These are phyloP conservation scores for Drosophila kuntzei DNA, from an alignment of 2,888 invertebrate genomes.

Conservation along the genomic window DNA sequence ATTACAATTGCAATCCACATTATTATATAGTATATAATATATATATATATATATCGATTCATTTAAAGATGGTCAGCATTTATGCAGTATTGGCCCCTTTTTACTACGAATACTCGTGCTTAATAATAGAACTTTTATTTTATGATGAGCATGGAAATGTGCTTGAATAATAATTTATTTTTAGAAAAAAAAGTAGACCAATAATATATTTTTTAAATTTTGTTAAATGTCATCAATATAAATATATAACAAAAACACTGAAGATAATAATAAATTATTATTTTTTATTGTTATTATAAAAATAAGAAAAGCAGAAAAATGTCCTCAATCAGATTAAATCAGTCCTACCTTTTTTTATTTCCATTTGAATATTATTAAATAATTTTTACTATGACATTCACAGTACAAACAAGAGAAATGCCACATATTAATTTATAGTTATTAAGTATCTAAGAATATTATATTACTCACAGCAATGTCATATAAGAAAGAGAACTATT, in stretches of 20 bases:
- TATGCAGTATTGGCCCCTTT: conserved; percentile 15
- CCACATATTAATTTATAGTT: background rate
- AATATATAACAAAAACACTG: background rate
- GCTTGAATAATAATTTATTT: background rate
- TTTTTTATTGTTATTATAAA: background rate
- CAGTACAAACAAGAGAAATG: background rate
- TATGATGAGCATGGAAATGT: background rate
- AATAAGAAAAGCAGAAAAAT: background rate
- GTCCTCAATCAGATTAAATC: too few relatives aligned
- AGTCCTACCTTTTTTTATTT: too few relatives aligned
- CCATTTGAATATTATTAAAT: too few relatives aligned
- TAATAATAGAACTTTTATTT: conserved; percentile 18
- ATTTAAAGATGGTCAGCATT: conserved; percentile 12
- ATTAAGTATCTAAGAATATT: conserved; percentile 1
- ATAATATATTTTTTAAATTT: background rate
- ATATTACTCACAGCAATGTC: conserved; percentile 4
- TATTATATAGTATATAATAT: conserved; percentile 1
- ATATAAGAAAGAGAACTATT: background rate
- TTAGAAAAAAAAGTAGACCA: conserved; percentile 3
- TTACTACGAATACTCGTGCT: background rate
- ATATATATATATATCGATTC: background rate
- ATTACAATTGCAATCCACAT: conserved; percentile 2
- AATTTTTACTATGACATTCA: too few relatives aligned
- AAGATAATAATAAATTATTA: background rate
- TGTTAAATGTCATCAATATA: background rate